Conservation (phyloP, 2,797 vertebrate genomes). For the Enteromius viviparus region DNA sequence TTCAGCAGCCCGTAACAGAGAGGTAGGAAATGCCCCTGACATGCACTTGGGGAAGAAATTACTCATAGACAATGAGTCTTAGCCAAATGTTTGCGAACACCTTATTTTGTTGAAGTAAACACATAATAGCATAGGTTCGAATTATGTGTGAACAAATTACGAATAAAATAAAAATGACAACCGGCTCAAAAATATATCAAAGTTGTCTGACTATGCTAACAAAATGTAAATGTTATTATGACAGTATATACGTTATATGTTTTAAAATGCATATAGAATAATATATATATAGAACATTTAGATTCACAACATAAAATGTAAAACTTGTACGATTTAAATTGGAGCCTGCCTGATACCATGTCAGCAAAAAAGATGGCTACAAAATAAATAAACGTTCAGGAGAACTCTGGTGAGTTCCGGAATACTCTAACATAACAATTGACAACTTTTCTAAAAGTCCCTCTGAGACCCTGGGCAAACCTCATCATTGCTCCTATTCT, state of each 20-base stretch:
- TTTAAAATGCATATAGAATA: not conserved
- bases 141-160: not conserved
- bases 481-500: conserved; percentile 10
- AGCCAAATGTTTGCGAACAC: conserved; percentile 20
- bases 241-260: not conserved
- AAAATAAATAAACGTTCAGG: conserved; percentile 5
- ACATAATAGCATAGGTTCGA: not conserved
- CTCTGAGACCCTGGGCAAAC: conserved; percentile 13
- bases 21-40: conserved; percentile 21
- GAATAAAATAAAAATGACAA: not conserved
- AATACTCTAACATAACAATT: conserved; percentile 20
- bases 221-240: not conserved
- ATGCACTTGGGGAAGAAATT: conserved; percentile 11
- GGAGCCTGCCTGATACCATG: not conserved
- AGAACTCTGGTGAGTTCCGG: not conserved
- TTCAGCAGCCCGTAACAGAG: conserved; percentile 46
- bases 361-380: not conserved
- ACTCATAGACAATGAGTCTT: conserved; percentile 35
- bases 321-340: not conserved
- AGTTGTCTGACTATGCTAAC: not conserved
- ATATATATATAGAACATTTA: no score
- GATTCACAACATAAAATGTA: not conserved
- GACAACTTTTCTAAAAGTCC: conserved; percentile 26
- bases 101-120: conserved; percentile 17
- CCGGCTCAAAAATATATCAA: not conserved